phyloP scores from a whole-genome alignment of 2,797 vertebrate genomes.

The Zalophus californianus region DNA sequence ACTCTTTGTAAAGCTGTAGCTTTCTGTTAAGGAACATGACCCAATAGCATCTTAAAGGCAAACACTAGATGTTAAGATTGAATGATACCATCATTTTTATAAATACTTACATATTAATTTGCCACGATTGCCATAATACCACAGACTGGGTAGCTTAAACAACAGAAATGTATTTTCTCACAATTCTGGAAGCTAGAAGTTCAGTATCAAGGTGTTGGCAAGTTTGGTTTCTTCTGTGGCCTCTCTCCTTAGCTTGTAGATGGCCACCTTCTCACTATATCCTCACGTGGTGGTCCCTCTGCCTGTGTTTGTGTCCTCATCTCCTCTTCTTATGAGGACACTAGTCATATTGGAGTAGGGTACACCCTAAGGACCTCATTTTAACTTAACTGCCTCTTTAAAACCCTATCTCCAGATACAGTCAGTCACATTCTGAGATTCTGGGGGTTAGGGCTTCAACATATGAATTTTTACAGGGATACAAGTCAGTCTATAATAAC shows the following conservation, averaged over 20 bases:
- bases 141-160: not conserved
- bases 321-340: not conserved
- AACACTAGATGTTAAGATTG: slow-evolving; percentile 7
- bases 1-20: slow-evolving; percentile 95
- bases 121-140: not conserved
- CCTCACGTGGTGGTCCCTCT: not conserved
- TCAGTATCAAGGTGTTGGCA: not conserved
- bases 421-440: not conserved
- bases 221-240: not conserved
- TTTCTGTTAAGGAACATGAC: slow-evolving; percentile 90
- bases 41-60: not conserved
- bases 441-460: not conserved
- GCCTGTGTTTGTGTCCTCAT: not conserved
- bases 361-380: not conserved
- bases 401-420: slow-evolving; percentile 20
- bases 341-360: not conserved
- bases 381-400: not conserved
- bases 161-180: slow-evolving; percentile 34
- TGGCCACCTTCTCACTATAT: not conserved
- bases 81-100: slow-evolving; percentile 28
- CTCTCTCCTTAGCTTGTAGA: not conserved
- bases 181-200: not conserved
- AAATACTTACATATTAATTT: slow-evolving; percentile 30
- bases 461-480: not conserved
- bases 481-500: not conserved